phyloP scores from a whole-genome alignment of 2,888 invertebrate species.

The Drepana falcataria region DNA sequence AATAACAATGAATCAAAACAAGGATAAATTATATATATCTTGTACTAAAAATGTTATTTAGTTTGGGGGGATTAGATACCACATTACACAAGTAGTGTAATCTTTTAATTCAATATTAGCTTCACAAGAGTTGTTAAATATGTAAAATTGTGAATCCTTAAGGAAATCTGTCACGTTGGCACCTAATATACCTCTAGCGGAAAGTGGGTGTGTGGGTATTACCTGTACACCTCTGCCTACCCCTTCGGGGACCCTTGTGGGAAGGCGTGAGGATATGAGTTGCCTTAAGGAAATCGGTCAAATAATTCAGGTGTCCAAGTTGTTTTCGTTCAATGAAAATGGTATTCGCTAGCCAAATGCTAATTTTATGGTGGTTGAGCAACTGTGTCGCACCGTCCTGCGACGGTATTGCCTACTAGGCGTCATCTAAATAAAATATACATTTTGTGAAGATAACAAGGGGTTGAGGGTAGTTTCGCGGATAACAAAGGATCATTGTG shows the following conservation, averaged over 20 bases:
- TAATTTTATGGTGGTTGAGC: slow-evolving; percentile 79
- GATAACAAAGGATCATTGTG: slow-evolving; percentile 14
- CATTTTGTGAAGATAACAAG: slow-evolving; percentile 45
- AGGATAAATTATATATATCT: too few relatives aligned
- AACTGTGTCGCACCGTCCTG: slow-evolving; percentile 73
- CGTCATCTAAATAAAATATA: slow-evolving; percentile 72
- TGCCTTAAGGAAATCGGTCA: slow-evolving; percentile 43
- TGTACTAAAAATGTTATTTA: too few relatives aligned
- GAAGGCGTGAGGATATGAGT: neutral
- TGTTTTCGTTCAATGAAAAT: slow-evolving; percentile 63
- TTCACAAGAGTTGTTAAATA: neutral
- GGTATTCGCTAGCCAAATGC: slow-evolving; percentile 74
- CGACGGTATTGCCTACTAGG: slow-evolving; percentile 66
- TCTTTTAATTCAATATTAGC: neutral
- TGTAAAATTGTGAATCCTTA: too few relatives aligned
- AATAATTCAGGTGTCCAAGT: slow-evolving; percentile 70
- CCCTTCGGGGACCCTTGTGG: too few relatives aligned
- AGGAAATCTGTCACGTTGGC: slow-evolving; percentile 53
- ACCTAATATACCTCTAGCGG: too few relatives aligned
- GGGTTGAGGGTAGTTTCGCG: slow-evolving; percentile 32
- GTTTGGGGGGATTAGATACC: too few relatives aligned
- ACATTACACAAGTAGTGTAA: too few relatives aligned
- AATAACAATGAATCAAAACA: too few relatives aligned
- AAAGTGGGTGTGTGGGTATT: too few relatives aligned
- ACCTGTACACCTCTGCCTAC: too few relatives aligned